Conservation (phyloP, 2,888 invertebrate species). For the Girardia tigrina region DNA sequence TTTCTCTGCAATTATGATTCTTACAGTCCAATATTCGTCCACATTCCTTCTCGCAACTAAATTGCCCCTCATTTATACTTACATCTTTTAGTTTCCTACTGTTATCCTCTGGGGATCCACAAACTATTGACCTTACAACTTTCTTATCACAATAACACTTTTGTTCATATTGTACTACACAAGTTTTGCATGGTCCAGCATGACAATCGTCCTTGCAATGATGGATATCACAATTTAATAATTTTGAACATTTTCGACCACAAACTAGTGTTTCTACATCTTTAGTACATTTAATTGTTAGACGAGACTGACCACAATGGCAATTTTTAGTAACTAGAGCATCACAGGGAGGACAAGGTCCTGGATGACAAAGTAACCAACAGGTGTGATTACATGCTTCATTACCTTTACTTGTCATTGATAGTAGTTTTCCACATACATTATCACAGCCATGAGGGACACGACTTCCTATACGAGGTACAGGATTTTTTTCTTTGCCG, state of each 20-base stretch:
- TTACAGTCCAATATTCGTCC: conserved; percentile 64
- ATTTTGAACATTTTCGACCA: not conserved
- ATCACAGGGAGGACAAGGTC: conserved; percentile 38
- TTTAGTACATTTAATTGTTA: not conserved
- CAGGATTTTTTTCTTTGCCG: conserved; percentile 64
- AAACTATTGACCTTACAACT: conserved; percentile 57
- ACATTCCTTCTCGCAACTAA: conserved; percentile 61
- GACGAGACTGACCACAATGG: not conserved
- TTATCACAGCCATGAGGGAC: conserved; percentile 78
- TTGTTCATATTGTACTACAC: conserved; percentile 40
- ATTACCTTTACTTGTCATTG: conserved; percentile 53
- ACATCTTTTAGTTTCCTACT: conserved; percentile 40
- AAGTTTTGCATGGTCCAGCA: not conserved
- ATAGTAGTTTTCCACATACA: conserved; percentile 62
- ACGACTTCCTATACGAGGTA: conserved; percentile 41
- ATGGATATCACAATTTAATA: not conserved
- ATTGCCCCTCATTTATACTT: conserved; percentile 43
- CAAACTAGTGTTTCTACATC: not conserved
- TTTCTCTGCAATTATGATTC: conserved; percentile 41
- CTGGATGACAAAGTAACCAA: conserved; percentile 29
- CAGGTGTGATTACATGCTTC: not conserved
- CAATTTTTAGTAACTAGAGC: conserved; percentile 29
- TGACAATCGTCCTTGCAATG: not conserved
- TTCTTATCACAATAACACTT: too few relatives aligned
- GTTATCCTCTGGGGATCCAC: conserved; percentile 53